Percentiles rank a stretch among this genome's conserved stretches.
phyloP scores from a whole-genome alignment of 2,113 vertebrate species.

The Oxyruncus cristatus region DNA sequence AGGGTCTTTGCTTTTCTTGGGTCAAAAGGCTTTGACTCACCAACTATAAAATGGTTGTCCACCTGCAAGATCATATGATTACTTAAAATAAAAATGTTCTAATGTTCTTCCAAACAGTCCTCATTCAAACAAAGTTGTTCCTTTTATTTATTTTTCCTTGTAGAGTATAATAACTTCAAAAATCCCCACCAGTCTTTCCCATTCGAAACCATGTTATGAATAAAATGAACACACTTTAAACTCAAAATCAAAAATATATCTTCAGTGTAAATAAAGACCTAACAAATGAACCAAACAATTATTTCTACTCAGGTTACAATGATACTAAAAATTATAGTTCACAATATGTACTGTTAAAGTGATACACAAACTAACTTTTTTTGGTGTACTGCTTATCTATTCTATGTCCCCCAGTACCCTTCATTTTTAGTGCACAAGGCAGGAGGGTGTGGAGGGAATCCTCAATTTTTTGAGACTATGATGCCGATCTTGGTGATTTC shows the following conservation, averaged over 20 bases:
- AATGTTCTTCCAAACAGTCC: neutral
- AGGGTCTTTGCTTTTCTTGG: neutral
- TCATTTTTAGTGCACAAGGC: neutral
- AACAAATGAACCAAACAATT: neutral
- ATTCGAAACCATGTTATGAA: neutral
- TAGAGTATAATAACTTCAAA: neutral
- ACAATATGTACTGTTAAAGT: neutral
- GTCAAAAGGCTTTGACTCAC: neutral
- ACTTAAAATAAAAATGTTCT: neutral
- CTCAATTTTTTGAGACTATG: neutral
- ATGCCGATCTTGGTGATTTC: neutral
- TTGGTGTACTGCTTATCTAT: neutral
- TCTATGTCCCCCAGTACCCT: fast-evolving
- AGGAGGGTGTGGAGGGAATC: fast-evolving
- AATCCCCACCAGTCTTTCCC: neutral
- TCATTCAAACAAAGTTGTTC: neutral
- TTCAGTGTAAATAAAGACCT: neutral
- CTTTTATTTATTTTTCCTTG: neutral
- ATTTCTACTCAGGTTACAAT: neutral
- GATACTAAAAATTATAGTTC: neutral
- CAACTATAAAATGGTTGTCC: neutral
- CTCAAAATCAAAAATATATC: neutral
- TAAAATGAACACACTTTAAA: neutral
- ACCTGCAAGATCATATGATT: neutral
- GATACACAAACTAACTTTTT: neutral